These are phyloP conservation scores for Cyprinella venusta DNA, from an alignment of 2,797 vertebrate genomes.

Conservation along the genomic window DNA sequence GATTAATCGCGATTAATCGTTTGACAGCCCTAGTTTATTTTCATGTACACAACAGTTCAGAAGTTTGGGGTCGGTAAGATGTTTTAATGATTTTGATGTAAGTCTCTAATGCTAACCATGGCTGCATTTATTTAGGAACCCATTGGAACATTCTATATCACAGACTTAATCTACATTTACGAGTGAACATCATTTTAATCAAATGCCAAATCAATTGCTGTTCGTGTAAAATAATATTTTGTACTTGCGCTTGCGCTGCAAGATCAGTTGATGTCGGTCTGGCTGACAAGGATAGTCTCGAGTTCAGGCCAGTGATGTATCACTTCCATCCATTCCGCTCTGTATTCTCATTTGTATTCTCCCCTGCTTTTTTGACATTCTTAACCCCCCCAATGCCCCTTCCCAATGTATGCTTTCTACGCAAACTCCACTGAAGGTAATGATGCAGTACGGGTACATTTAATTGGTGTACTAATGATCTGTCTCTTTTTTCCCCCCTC, in stretches of 20 bases:
- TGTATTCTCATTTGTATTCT: conserved; percentile 47
- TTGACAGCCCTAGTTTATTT: too few species aligned
- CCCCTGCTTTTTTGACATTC: conserved; percentile 25
- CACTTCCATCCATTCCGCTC: conserved; percentile 26
- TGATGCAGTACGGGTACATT: conserved; percentile 65
- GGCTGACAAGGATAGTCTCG: neutral
- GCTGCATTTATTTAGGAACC: neutral
- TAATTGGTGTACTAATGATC: conserved; percentile 67
- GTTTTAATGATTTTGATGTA: neutral
- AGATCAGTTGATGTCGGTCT: conserved; percentile 38
- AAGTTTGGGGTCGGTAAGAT: neutral
- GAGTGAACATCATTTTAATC: neutral
- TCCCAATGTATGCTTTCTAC: conserved; percentile 49
- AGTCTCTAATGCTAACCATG: neutral
- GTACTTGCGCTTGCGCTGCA: neutral
- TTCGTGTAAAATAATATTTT: neutral
- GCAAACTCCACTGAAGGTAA: conserved; percentile 52
- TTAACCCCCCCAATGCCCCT: conserved; percentile 32
- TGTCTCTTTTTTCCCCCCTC: conserved; percentile 59
- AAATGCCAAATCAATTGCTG: neutral
- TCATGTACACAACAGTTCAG: neutral
- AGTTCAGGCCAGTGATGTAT: conserved; percentile 28
- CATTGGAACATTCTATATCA: neutral
- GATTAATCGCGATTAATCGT: too few species aligned
- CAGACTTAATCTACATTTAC: neutral